A percentile compares a stretch with the other conserved stretches of the same genome.
These are phyloP conservation scores for Phodopus roborovskii DNA, from an alignment of 2,113 vertebrate genomes.

Conservation along the genomic window DNA sequence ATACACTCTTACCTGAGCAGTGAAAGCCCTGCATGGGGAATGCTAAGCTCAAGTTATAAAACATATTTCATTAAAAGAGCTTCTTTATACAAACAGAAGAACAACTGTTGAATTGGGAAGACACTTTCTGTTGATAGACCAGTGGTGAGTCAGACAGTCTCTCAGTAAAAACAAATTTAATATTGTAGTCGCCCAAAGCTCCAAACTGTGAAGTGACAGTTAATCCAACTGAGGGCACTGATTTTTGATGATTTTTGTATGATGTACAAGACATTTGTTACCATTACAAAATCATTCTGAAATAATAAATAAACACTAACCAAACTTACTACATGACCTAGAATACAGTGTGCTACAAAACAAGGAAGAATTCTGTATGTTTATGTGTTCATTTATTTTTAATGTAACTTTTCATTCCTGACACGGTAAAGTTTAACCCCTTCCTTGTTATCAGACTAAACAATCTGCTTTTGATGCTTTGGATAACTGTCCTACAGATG, in stretches of 20 bases:
- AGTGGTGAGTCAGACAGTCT: neutral
- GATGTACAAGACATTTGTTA: neutral
- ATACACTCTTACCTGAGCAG: neutral
- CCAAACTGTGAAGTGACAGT: neutral
- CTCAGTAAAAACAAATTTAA: constrained; percentile 50
- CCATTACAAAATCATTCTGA: constrained; percentile 37
- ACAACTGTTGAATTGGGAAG: neutral
- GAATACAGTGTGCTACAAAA: neutral
- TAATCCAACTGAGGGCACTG: neutral
- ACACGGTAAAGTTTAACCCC: neutral
- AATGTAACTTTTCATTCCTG: neutral
- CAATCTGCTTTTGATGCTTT: neutral
- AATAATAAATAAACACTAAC: neutral
- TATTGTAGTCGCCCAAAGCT: neutral
- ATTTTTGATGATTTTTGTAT: constrained; percentile 1
- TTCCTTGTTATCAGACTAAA: neutral
- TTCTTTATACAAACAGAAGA: constrained; percentile 31
- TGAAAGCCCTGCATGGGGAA: neutral
- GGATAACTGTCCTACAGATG: neutral
- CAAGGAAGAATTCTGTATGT: neutral
- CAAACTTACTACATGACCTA: neutral
- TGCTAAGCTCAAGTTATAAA: constrained; percentile 35
- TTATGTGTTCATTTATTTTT: neutral
- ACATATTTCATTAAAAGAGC: constrained; percentile 40
- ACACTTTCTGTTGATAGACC: neutral